Evolutionary conservation across 2,797 vertebrate species (phyloP), one percentile per base, ranked within the genome.

Genomic region (Phoeniculus purpureus): DNA sequence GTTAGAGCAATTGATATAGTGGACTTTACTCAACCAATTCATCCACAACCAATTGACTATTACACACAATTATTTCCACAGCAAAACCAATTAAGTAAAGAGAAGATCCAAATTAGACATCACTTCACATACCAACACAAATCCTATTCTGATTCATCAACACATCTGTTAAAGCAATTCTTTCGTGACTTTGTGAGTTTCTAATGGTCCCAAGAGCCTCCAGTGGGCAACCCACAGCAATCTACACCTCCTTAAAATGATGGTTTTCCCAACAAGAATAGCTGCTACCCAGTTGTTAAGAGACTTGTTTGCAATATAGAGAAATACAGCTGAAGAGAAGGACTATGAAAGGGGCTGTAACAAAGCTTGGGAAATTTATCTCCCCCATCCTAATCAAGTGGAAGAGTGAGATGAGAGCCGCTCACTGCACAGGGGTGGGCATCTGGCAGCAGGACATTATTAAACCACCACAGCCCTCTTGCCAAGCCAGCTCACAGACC

Each of bases 301-400:
- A 85, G 13, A 62, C 15, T 32, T 26, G 15, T 29, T 43, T 48
- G 22, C 50, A 68, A 31, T 3, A 27, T 2, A 48, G 15, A 59
- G 15, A 51, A 10, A 18, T 47, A 29, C 5, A 26, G 23, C 45
- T 62, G 9, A 85, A 68, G 10, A 52, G 6, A 3, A 76, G 6
- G 13, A 51, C 50, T 65, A 18, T 1, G 10, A 74, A 73, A 66
- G 17, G 6, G 79, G 9, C 10, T 11, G 5, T 45, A 50, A 65
- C 13, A 48, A 58, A 21, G 12, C 2, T 4, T 1, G 11, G 32
- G n/a, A 40, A 34, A 14, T 34, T 11, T 25, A 34, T 70, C 51
- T 56, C 16, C 5, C 3, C 1, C 8, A 20, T 20, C 10, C 66
- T 23, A 0, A 4, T n/a, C 10, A 26, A 32, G 21, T 14, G 29